Evolutionary conservation across 2,113 vertebrate species (phyloP), one percentile per base, ranked within the genome.

Genomic region (Gymnogyps californianus): DNA sequence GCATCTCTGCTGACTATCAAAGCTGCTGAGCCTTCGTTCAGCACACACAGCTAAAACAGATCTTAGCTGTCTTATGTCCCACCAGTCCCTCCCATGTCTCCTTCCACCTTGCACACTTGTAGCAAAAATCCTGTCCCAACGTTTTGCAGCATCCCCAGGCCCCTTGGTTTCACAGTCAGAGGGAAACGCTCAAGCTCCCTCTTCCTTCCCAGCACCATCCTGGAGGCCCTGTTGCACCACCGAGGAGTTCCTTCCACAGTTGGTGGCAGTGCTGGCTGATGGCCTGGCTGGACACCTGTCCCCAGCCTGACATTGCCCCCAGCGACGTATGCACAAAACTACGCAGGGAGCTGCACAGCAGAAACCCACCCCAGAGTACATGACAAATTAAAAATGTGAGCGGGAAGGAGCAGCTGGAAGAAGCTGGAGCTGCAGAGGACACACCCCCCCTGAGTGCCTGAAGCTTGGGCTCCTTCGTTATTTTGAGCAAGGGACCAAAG

Each of bases 201-300:
- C 24, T 31, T 59, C 70, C 32, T 59, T 28, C 52, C 32, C 36
- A 65, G 51, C 51, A 14, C 31, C 42, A 42, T 7, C 59, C 77
- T 11, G 22, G 38, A 44, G 20, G 59, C 32, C 34, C 32, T 13
- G 15, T 0, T 49, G 44, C 44, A 26, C 9, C 4, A 5, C n/a
- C 2, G 1, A 28, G 32, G 59, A 20, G 25, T 7, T 6, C 5
- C 58, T 16, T 49, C 26, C 49, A 17, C 1, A 7, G 76, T 1
- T 20, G 38, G 54, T 54, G 52, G 54, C 52, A 52, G 28, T 3
- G 36, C 44, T 15, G 44, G 44, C 32, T 38, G 46, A 10, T 1
- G 5, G 34, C 25, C 59, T 22, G 52, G 36, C 32, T 3, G 5
- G 25, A 44, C 52, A 75, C 22, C 34, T 3, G 1, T 58, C 44